Evolutionary conservation across 2,888 invertebrate species (phyloP), one percentile per base, ranked within the genome.

Genomic region (Monoplex corrugatus): DNA sequence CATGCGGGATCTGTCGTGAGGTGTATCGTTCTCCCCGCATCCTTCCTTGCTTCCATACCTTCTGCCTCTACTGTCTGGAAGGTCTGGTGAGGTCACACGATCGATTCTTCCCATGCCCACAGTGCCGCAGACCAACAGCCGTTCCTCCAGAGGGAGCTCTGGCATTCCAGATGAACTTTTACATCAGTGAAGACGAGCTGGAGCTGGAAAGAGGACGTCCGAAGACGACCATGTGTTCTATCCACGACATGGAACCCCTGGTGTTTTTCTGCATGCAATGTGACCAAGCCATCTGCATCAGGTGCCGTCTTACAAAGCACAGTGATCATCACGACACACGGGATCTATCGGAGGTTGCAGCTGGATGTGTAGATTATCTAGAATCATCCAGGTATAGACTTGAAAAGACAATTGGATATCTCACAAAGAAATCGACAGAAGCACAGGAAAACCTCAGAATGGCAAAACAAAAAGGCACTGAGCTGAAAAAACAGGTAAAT

Each of bases 101-200:
- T 23, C 38, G 35, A 19, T 6, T 28, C 86, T 72, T 86, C 43
- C 72, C 86, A 6, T 86, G 86, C 32, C 86, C 86, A 32, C 16
- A 35, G 2, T 86, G 86, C 44, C 43, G 86, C 10, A 44, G 10
- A 16, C 13, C 43, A 19, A 44, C 75, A n/a, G 6, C 63, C 13
- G 43, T 86, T 19, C 86, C 86, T 2, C n/a, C 5, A 2, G 86
- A 38, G 13, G 86, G 86, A 23, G 86, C 57, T 1, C 0, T 13
- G 13, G 86, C 43, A 8, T 68, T 86, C 23, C 68, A 86, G 28
- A n/a, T 40, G 13, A 82, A 86, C 68, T 68, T 68, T 23, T 86
- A 86, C 86, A 38, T 86, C 86, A 43, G 23, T 23, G 68, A 86
- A 43, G 86, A 86, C 13, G 86, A 63, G 16, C 86, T 86, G 6